phyloP scores from a whole-genome alignment of 2,888 invertebrate genomes.

The Ormyrus nitidulus region DNA sequence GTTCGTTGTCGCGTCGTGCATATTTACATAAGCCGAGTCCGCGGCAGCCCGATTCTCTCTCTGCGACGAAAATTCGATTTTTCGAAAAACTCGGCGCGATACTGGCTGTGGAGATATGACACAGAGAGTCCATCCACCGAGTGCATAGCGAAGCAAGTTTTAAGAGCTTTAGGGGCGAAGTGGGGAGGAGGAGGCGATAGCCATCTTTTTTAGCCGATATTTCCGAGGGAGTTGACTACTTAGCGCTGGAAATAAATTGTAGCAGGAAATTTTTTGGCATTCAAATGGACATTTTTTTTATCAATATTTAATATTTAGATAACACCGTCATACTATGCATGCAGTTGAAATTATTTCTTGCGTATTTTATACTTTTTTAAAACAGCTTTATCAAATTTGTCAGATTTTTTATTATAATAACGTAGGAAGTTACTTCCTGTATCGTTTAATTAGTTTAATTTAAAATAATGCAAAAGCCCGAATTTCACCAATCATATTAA shows the following conservation, averaged over 20 bases:
- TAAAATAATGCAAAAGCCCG: too few relatives aligned
- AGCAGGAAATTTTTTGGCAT: background rate
- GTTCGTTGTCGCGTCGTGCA: background rate
- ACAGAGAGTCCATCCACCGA: background rate
- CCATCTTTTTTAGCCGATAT: slow-evolving; percentile 4
- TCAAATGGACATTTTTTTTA: too few relatives aligned
- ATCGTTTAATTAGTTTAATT: too few relatives aligned
- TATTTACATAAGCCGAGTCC: background rate
- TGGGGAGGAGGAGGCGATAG: background rate
- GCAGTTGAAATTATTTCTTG: too few relatives aligned
- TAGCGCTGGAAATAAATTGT: background rate
- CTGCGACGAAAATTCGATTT: slow-evolving; percentile 7
- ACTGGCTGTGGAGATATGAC: background rate
- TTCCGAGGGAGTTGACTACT: background rate
- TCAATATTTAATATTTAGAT: too few relatives aligned
- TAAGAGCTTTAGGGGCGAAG: slow-evolving; percentile 12
- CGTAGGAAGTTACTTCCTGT: too few relatives aligned
- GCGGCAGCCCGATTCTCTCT: background rate
- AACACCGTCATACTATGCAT: too few relatives aligned
- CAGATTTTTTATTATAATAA: too few relatives aligned
- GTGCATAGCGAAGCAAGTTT: slow-evolving; percentile 13
- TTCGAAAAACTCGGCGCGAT: background rate
- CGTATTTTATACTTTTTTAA: too few relatives aligned
- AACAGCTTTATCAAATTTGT: too few relatives aligned
- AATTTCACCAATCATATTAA: too few relatives aligned